Evolutionary conservation across 2,888 invertebrate genomes (phyloP).

Genomic region (Rhaphigaster nebulosa): DNA sequence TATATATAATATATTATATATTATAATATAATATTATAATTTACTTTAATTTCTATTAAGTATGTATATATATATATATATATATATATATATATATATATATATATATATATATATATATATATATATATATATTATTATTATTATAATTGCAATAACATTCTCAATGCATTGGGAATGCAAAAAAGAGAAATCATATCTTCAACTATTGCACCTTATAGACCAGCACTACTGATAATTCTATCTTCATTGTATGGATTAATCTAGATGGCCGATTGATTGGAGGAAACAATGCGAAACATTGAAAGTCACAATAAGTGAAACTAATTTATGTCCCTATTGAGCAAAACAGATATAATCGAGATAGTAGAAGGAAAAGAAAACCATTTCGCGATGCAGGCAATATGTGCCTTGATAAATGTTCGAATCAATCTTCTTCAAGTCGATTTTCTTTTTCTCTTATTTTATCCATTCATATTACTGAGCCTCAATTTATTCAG

Average conservation of each 20-base stretch:
- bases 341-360: neutral
- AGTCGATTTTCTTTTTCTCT: neutral
- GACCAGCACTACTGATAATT: neutral
- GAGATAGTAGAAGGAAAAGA: neutral
- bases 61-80: no score
- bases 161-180: neutral
- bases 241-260: neutral
- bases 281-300: neutral
- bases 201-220: neutral
- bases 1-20: no score
- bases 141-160: no score
- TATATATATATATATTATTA: no score
- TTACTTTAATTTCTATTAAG: no score
- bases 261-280: neutral
- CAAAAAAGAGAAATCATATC: neutral
- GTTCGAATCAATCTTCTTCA: conserved; percentile 38
- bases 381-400: conserved; percentile 3
- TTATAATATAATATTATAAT: no score
- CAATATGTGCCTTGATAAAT: conserved; percentile 32
- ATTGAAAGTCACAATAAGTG: conserved; percentile 25
- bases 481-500: conserved; percentile 16
- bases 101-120: no score
- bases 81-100: no score
- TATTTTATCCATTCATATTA: conserved; percentile 4
- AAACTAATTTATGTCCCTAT: conserved; percentile 14